A percentile compares a stretch with the other conserved stretches of the same genome.
Conservation (phyloP, 2,113 vertebrate species). For the Trachemys scripta region DNA sequence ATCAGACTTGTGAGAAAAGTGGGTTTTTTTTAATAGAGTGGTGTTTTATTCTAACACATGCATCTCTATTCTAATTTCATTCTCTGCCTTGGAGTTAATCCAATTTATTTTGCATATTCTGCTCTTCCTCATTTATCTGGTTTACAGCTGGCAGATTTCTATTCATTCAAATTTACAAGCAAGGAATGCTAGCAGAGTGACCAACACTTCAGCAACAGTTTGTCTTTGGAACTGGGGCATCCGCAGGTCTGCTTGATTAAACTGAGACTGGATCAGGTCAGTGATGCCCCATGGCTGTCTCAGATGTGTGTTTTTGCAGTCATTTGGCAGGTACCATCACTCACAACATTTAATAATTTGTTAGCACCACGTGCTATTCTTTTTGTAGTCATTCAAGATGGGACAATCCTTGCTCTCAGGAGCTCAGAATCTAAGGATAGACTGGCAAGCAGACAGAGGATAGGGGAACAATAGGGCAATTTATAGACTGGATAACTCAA, state of each 20-base stretch:
- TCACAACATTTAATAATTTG: neutral
- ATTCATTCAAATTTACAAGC: conserved; percentile 18
- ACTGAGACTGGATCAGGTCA: neutral
- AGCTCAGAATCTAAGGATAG: neutral
- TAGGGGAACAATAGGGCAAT: neutral
- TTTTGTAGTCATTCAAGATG: neutral
- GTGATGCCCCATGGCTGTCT: accelerated
- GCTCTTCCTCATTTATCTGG: neutral
- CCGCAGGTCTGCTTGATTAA: neutral
- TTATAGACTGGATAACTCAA: neutral
- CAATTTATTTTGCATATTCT: neutral
- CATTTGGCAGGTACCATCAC: neutral
- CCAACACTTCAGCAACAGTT: neutral
- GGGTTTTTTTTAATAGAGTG: neutral
- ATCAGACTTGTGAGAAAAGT: accelerated
- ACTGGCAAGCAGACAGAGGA: neutral
- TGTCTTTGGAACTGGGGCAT: neutral
- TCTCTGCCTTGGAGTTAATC: neutral
- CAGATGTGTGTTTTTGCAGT: neutral
- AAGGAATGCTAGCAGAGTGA: conserved; percentile 46
- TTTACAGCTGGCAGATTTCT: conserved; percentile 21
- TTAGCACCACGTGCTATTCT: neutral
- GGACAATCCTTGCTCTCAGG: neutral
- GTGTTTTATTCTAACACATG: neutral
- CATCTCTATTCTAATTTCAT: conserved; percentile 37